These are phyloP conservation scores for Cardinalis cardinalis DNA, from an alignment of 2,113 vertebrate genomes.

Conservation along the genomic window DNA sequence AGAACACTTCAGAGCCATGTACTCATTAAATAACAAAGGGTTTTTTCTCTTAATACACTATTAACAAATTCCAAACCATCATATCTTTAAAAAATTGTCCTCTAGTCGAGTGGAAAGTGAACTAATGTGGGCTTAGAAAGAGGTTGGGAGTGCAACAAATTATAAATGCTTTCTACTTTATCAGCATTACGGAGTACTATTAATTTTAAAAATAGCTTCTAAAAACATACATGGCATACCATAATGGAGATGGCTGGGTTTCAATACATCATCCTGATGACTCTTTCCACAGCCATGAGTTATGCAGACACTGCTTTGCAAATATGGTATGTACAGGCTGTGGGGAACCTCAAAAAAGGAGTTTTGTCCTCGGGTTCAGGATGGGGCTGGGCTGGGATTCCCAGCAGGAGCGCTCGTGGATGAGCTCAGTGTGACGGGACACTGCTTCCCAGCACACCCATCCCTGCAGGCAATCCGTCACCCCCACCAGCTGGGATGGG, in stretches of 20 bases:
- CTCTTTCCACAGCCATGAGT: slow-evolving; percentile 29
- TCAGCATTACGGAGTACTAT: slow-evolving; percentile 50
- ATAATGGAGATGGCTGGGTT: slow-evolving; percentile 44
- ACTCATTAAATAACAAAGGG: slow-evolving; percentile 21
- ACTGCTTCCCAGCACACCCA: neutral
- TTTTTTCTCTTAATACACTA: slow-evolving; percentile 4
- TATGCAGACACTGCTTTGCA: neutral
- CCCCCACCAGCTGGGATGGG: fast-evolving
- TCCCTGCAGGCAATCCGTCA: neutral
- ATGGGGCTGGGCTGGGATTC: neutral
- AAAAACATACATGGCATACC: slow-evolving; percentile 59
- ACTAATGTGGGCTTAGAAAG: slow-evolving; percentile 22
- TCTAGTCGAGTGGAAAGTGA: neutral
- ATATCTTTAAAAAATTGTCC: neutral
- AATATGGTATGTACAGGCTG: neutral
- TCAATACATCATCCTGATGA: slow-evolving; percentile 44
- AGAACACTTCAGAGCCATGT: neutral
- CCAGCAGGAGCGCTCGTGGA: fast-evolving
- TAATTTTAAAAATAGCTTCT: slow-evolving; percentile 68
- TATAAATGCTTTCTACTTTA: slow-evolving; percentile 57
- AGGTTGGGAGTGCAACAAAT: slow-evolving; percentile 30
- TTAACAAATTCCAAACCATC: slow-evolving; percentile 26
- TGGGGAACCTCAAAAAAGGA: neutral
- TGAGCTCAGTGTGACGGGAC: neutral
- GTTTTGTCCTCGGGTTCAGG: neutral